A percentile compares a stretch with the other conserved stretches of the same genome.
Evolutionary conservation across 2,888 invertebrate genomes (phyloP).

Genomic region (Macrophya alboannulata): DNA sequence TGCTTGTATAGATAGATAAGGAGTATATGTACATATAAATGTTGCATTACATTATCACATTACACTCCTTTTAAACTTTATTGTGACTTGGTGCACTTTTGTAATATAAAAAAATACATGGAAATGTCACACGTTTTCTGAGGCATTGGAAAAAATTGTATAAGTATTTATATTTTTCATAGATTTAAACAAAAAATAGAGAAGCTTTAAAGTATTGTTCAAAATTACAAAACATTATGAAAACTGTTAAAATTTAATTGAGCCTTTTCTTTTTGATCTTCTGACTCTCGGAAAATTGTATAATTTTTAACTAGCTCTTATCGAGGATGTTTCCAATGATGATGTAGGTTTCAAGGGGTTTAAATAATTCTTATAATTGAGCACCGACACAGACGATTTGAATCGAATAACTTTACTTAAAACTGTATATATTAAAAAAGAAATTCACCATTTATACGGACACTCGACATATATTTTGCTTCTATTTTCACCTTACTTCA

Average conservation of each 20-base stretch:
- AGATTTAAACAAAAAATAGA: not conserved
- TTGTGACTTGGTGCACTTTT: not conserved
- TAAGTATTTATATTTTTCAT: not conserved
- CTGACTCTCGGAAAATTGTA: not conserved
- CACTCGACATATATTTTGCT: not conserved
- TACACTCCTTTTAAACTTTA: not conserved
- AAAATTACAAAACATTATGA: not conserved
- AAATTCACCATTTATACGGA: slow-evolving; percentile 7
- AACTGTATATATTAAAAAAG: slow-evolving; percentile 14
- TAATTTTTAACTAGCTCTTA: not conserved
- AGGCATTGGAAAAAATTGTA: not conserved
- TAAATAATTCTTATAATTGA: not conserved
- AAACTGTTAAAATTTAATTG: not conserved
- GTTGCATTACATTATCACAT: not conserved
- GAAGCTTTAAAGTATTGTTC: not conserved
- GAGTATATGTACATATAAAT: not conserved
- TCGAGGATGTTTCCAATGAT: not conserved
- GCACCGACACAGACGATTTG: not conserved
- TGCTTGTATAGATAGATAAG: slow-evolving; percentile 20
- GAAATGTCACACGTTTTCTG: not conserved
- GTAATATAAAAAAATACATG: slow-evolving; percentile 1
- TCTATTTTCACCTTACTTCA: not conserved
- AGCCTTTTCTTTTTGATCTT: not conserved
- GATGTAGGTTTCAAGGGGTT: not conserved
- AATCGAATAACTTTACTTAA: not conserved